phyloP scores from a whole-genome alignment of 1,140 invertebrate species.

The Cydia fagiglandana region DNA sequence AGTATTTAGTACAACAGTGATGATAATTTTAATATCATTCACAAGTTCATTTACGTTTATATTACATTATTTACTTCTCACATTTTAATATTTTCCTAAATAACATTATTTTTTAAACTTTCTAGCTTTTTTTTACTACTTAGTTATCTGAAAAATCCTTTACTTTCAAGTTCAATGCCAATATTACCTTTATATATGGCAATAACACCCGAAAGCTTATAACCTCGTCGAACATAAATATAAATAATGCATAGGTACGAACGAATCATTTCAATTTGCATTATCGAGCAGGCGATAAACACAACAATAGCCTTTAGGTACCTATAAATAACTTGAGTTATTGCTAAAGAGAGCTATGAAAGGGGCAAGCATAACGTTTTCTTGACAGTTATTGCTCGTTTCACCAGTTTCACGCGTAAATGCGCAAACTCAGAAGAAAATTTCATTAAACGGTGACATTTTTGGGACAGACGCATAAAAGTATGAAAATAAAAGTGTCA shows the following conservation, averaged over 20 bases:
- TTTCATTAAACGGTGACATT: slow-evolving; percentile 54
- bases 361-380: slow-evolving; percentile 43
- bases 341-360: slow-evolving; percentile 43
- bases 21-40: no score
- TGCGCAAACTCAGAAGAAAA: slow-evolving; percentile 49
- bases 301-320: slow-evolving; percentile 47
- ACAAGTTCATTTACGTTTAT: no score
- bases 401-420: slow-evolving; percentile 38
- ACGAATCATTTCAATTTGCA: slow-evolving; percentile 39
- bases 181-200: background rate
- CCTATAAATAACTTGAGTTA: slow-evolving; percentile 52
- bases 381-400: slow-evolving; percentile 60
- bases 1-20: no score
- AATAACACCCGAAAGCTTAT: background rate
- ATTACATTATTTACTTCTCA: no score
- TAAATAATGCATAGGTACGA: background rate
- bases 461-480: slow-evolving; percentile 32
- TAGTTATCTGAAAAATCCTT: no score
- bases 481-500: slow-evolving; percentile 13
- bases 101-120: no score
- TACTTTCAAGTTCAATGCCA: no score
- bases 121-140: no score
- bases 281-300: slow-evolving; percentile 51
- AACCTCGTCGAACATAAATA: background rate
- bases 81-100: no score